Base-by-base conservation (phyloP, 2,113 vertebrate species). In the Probosciger aterrimus region DNA sequence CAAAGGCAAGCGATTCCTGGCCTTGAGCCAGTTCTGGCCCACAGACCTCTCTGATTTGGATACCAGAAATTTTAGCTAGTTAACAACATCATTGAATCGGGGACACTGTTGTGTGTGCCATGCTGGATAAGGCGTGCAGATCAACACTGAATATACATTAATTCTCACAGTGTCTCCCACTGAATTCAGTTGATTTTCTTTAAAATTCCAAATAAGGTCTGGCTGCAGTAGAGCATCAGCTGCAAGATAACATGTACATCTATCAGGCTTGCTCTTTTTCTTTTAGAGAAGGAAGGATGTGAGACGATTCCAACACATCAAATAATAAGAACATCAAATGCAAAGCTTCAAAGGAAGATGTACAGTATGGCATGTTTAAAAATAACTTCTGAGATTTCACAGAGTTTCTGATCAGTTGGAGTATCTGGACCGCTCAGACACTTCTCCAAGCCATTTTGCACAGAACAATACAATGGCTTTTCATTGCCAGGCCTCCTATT, bases 351-450 rank as follows among this genome's bases (percentile, higher is more conserved):
- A 78, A 80, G 70, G 7, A 35, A 74, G 35, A 82, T 18, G 55
- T 41, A 67, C 9, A 82, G 27, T 60, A 86, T 0, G 0, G 15
- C 20, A 43, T 1, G 3, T 65, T 70, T 67, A 81, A 76, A 93
- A 93, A 31, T 76, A 88, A 78, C 4, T 60, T 37, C 4, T 53
- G 47, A 80, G 5, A 52, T 53, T 73, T 78, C 69, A 73, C 6
- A 62, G 53, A 78, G 55, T 82, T 86, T 80, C 28, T 60, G 46
- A 69, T 4, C 6, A 82, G 47, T 19, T 19, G 4, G 37, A 57
- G 8, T 67, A 67, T 41, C 57, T 86, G 69, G 11, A 75, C 19
- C 71, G 43, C 49, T 86, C 47, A 85, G 71, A 41, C 19, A 49
- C 16, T 88, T 43, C 46, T 73, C 73, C 35, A 46, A 64, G 46